Evolutionary conservation across 2,888 invertebrate species (phyloP).

Genomic region (Aleiodes leptofemur): DNA sequence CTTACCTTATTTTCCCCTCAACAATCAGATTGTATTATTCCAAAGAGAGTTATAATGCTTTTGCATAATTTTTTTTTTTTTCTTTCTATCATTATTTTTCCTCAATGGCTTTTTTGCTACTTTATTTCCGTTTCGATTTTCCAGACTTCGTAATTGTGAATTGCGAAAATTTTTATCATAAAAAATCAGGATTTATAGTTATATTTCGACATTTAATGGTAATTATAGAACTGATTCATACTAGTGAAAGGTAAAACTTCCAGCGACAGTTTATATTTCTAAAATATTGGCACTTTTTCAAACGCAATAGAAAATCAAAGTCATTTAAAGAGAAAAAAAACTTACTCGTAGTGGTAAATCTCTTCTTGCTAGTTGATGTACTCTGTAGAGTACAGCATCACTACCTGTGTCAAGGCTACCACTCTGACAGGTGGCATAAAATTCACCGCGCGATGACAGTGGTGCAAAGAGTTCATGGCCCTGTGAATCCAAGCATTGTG

Average conservation of each 20-base stretch:
- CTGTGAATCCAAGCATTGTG: conserved; percentile 76
- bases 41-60: conserved; percentile 12
- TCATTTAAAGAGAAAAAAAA: neutral
- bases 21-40: conserved; percentile 4
- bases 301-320: neutral
- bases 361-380: conserved; percentile 75
- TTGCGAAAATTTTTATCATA: conserved; percentile 13
- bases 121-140: conserved; percentile 6
- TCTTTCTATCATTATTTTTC: neutral
- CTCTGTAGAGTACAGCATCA: conserved; percentile 75
- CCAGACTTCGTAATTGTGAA: neutral
- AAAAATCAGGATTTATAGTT: conserved; percentile 31
- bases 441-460: conserved; percentile 76
- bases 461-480: conserved; percentile 76
- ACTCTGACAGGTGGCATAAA: conserved; percentile 76
- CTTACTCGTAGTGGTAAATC: conserved; percentile 75
- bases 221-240: conserved; percentile 41
- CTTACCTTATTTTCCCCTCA: conserved; percentile 1
- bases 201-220: conserved; percentile 19
- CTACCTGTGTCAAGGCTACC: conserved; percentile 74
- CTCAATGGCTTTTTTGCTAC: neutral
- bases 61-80: conserved; percentile 10
- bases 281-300: neutral
- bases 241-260: conserved; percentile 34
- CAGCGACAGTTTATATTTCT: conserved; percentile 1